These are phyloP conservation scores for Acrobasis repandana DNA, from an alignment of 2,888 invertebrate species.

Conservation along the genomic window DNA sequence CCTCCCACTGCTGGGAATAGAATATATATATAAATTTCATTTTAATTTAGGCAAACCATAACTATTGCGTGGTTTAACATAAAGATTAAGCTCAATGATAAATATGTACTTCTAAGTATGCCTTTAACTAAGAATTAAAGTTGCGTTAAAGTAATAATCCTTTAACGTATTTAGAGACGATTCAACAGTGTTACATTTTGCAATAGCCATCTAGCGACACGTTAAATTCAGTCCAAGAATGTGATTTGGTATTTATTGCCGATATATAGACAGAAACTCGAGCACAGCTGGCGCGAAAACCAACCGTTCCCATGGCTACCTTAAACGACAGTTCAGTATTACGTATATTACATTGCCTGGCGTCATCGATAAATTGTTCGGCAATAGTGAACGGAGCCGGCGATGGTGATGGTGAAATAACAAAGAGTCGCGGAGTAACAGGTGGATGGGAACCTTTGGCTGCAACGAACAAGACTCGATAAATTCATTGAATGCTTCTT, in stretches of 20 bases:
- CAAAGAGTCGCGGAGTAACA: constrained; percentile 5
- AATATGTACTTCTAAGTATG: too few species aligned
- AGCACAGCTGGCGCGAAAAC: constrained; percentile 53
- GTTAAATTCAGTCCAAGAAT: constrained; percentile 64
- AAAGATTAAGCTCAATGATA: too few species aligned
- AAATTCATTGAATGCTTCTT: constrained; percentile 1
- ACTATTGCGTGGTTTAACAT: too few species aligned
- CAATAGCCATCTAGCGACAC: constrained; percentile 45
- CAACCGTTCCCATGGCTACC: constrained; percentile 53
- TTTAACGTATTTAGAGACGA: constrained; percentile 15
- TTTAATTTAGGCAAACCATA: too few species aligned
- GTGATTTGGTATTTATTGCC: constrained; percentile 70
- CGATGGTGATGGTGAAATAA: constrained; percentile 4
- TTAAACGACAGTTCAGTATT: constrained; percentile 18
- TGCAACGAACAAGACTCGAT: constrained; percentile 5
- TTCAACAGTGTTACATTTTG: constrained; percentile 40
- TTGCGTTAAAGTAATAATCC: constrained; percentile 7
- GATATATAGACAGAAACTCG: constrained; percentile 47
- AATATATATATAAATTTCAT: too few species aligned
- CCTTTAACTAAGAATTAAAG: too few species aligned
- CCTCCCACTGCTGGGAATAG: too few species aligned
- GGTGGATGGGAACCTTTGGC: constrained; percentile 13
- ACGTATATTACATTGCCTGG: constrained; percentile 17
- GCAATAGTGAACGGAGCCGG: constrained; percentile 10
- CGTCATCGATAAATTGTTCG: constrained; percentile 14